These are phyloP conservation scores for Choreutis nemorana DNA, from an alignment of 2,888 invertebrate species.

Conservation along the genomic window DNA sequence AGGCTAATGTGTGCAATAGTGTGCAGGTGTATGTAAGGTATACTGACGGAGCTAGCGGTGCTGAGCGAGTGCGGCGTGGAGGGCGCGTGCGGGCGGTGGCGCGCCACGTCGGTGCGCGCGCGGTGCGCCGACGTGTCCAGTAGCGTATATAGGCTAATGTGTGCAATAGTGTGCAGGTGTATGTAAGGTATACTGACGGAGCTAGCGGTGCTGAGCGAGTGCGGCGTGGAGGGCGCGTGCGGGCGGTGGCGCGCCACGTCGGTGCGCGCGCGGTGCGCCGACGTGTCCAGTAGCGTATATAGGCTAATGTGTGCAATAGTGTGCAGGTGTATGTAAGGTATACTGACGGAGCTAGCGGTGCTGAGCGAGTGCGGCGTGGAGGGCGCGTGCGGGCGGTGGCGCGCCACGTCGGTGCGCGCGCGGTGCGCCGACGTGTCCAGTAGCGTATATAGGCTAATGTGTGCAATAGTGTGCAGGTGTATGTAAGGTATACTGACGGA, in stretches of 20 bases:
- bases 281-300: slow-evolving; percentile 85
- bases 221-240: no score
- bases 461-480: no score
- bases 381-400: slow-evolving; percentile 43
- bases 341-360: slow-evolving; percentile 72
- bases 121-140: slow-evolving; percentile 87
- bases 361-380: slow-evolving; percentile 53
- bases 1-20: no score
- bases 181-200: slow-evolving; percentile 85
- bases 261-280: slow-evolving; percentile 77
- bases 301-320: no score
- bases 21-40: no score
- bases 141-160: no score
- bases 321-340: no score
- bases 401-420: slow-evolving; percentile 81
- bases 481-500: slow-evolving; percentile 59
- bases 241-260: slow-evolving; percentile 78
- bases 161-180: no score
- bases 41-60: slow-evolving; percentile 83
- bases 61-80: no score
- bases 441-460: no score
- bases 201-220: slow-evolving; percentile 79
- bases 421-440: slow-evolving; percentile 87
- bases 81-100: slow-evolving; percentile 56
- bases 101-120: slow-evolving; percentile 81